These are phyloP conservation scores for Drusus annulatus DNA, from an alignment of 1,140 invertebrate genomes.

Conservation along the genomic window DNA sequence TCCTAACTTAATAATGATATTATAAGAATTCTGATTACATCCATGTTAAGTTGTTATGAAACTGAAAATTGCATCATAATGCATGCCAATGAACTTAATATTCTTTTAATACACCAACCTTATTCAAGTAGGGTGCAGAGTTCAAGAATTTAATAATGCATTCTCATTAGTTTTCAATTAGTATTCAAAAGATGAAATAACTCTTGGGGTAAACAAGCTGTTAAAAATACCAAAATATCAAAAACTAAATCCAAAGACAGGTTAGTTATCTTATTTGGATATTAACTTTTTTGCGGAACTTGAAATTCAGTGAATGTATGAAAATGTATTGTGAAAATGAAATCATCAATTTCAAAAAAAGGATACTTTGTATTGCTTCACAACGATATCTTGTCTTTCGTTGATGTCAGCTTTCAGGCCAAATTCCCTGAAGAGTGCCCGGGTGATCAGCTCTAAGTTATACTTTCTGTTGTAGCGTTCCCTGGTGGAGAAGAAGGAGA, in stretches of 20 bases:
- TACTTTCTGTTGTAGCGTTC: conserved; percentile 85
- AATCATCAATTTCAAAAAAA: conserved; percentile 59
- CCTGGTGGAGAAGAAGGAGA: conserved; percentile 89
- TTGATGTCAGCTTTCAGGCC: conserved; percentile 82
- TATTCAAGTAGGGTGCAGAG: conserved; percentile 15
- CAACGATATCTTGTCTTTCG: conserved; percentile 86
- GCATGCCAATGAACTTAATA: neutral
- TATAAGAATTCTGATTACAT: too few relatives aligned
- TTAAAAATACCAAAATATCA: neutral
- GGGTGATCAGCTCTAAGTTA: conserved; percentile 88
- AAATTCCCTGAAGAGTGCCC: conserved; percentile 85
- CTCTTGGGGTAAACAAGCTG: neutral
- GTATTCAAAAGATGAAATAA: conserved; percentile 4
- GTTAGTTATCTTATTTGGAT: neutral
- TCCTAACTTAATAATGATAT: too few relatives aligned
- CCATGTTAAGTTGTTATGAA: neutral
- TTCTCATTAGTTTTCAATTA: conserved; percentile 18
- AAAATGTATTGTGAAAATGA: neutral
- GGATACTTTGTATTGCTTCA: conserved; percentile 87
- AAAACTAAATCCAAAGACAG: too few relatives aligned
- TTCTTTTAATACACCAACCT: neutral
- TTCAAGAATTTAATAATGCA: conserved; percentile 4
- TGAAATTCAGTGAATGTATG: neutral
- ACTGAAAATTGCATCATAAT: neutral
- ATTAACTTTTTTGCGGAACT: neutral